phyloP scores from a whole-genome alignment of 2,113 vertebrate species.

The Sylvilagus bachmani region DNA sequence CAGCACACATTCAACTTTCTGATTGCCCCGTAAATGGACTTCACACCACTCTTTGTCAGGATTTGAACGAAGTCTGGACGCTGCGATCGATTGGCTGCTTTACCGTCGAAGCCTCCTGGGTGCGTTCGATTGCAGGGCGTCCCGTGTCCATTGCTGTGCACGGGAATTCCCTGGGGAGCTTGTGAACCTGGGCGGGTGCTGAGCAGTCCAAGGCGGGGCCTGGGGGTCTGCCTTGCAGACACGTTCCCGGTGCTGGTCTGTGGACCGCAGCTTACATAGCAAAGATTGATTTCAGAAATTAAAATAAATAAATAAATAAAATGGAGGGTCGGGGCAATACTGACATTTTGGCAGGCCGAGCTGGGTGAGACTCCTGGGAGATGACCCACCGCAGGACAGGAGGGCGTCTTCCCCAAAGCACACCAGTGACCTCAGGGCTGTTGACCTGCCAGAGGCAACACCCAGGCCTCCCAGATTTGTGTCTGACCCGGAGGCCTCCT shows the following conservation, averaged over 20 bases:
- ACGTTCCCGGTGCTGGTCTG: background rate
- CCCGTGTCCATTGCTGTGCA: background rate
- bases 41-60: background rate
- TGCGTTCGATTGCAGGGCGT: accelerated
- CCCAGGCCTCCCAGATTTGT: background rate
- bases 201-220: too few relatives aligned
- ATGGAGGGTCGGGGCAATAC: too few relatives aligned
- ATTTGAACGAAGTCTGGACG: background rate
- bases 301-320: too few relatives aligned
- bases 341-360: background rate
- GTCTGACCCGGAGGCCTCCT: background rate
- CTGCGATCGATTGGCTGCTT: background rate
- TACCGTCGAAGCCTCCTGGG: background rate
- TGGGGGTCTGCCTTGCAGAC: background rate
- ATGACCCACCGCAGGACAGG: background rate
- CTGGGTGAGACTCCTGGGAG: background rate
- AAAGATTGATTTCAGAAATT: background rate
- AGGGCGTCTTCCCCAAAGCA: background rate
- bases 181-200: background rate
- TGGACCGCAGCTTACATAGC: too few relatives aligned
- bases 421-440: background rate
- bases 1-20: background rate
- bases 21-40: background rate
- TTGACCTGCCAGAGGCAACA: background rate
- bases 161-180: background rate